A percentile compares a stretch with the other conserved stretches of the same genome.
These are phyloP conservation scores for Eudasyphora cyanicolor DNA, from an alignment of 2,888 invertebrate species.

Conservation along the genomic window DNA sequence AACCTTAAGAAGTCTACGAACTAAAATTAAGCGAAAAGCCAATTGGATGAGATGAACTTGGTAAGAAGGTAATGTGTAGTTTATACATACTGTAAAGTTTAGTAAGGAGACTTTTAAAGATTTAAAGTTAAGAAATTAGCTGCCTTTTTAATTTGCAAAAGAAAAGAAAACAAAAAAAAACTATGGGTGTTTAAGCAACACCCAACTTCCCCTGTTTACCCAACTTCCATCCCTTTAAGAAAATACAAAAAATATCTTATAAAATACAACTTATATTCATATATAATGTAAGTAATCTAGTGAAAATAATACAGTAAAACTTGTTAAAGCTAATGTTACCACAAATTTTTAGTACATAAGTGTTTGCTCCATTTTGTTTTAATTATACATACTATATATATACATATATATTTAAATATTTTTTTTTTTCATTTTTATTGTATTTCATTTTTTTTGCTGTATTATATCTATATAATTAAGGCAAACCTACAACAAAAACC, in stretches of 20 bases:
- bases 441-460: constrained; percentile 41
- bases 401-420: constrained; percentile 33
- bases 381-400: too few species aligned
- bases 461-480: background rate
- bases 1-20: constrained; percentile 75
- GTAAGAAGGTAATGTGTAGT: constrained; percentile 33
- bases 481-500: constrained; percentile 9
- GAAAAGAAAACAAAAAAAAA: constrained; percentile 36
- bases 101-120: constrained; percentile 28
- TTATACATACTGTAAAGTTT: constrained; percentile 9
- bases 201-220: constrained; percentile 35
- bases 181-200: background rate
- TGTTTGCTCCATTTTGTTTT: constrained; percentile 46
- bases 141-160: constrained; percentile 63
- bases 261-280: constrained; percentile 43
- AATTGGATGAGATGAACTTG: constrained; percentile 75
- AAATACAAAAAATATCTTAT: constrained; percentile 41
- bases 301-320: constrained; percentile 26
- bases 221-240: constrained; percentile 52
- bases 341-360: constrained; percentile 58
- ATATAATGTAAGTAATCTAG: constrained; percentile 14
- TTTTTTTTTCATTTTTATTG: constrained; percentile 43
- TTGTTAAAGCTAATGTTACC: constrained; percentile 55
- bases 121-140: constrained; percentile 49
- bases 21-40: constrained; percentile 79